Evolutionary conservation across 1,140 invertebrate species (phyloP).

Genomic region (Parasteatoda tepidariorum): DNA sequence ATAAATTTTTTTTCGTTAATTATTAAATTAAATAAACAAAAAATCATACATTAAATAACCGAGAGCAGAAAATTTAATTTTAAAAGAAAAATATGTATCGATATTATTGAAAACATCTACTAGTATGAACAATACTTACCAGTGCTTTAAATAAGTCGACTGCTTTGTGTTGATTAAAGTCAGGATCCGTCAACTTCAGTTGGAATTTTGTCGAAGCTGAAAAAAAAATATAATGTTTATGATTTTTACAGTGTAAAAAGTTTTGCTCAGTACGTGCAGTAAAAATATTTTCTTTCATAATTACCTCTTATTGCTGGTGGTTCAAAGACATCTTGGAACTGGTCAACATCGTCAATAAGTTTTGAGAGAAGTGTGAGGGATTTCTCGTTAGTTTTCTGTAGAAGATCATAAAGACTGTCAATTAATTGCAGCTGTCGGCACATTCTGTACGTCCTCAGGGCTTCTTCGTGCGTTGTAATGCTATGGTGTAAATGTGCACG

Average conservation of each 20-base stretch:
- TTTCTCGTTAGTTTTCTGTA: constrained; percentile 79
- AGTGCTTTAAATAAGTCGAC: constrained; percentile 88
- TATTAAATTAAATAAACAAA: too few relatives aligned
- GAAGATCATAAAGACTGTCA: constrained; percentile 79
- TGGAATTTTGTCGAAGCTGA: constrained; percentile 89
- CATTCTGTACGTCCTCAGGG: constrained; percentile 86
- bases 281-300: too few relatives aligned
- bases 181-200: constrained; percentile 84
- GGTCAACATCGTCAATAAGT: constrained; percentile 80
- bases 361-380: constrained; percentile 79
- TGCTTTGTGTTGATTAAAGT: constrained; percentile 84
- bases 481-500: constrained; percentile 87
- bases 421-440: constrained; percentile 87
- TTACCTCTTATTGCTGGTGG: constrained; percentile 70
- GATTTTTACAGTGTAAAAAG: neutral
- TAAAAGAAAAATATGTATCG: too few relatives aligned
- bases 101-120: too few relatives aligned
- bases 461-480: constrained; percentile 86
- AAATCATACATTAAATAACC: too few relatives aligned
- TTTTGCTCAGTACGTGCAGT: neutral
- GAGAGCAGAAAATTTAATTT: too few relatives aligned
- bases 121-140: constrained; percentile 63
- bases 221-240: constrained; percentile 19
- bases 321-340: constrained; percentile 84
- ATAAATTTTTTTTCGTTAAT: too few relatives aligned